Evolutionary conservation across 2,797 vertebrate genomes (phyloP), one percentile per base, ranked within the genome.

Genomic region (Tachyglossus aculeatus): DNA sequence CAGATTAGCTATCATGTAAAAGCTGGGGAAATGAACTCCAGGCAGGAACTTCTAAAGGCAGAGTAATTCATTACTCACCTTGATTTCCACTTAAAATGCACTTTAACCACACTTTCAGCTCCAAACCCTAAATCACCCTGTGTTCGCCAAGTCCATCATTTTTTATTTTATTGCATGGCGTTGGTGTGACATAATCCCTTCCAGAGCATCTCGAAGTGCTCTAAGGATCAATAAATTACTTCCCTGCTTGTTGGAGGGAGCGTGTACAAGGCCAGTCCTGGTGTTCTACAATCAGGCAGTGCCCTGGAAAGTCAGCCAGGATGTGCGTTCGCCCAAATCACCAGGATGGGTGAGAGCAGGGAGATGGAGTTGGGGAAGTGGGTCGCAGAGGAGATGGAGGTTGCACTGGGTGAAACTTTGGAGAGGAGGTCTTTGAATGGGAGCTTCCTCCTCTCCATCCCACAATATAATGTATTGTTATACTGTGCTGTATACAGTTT

Each of bases 51-150:
- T 90, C 90, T 87, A 88, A 90, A 92, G 88, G 74, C 72, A 71
- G 86, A 83, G 88, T 90, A 93, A 93, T 93, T 92, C 92, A 93
- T 93, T 92, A 93, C 84, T 81, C 78, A 74, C 84, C 83, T 90
- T 91, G 90, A 92, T 93, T 92, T 91, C 89, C 91, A 92, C 92
- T 93, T 93, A 92, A 93, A 93, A 92, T 90, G 90, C 91, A 90
- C 91, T 93, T 93, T 93, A 92, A 88, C 83, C 88, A 92, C 91
- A 88, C 86, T 92, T 93, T 89, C 88, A 92, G 75, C 90, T 89
- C 90, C 88, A 90, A 93, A 90, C 83, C 64, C 74, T 93, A 92
- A 93, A 93, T 93, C 92, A 93, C 70, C 86, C 85, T 78, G 36
- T 88, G 89, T 90, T 91, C 90, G 81, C 86, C 87, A 92, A 92